Evolutionary conservation across 1,140 invertebrate genomes (phyloP), one percentile per base, ranked within the genome.

Genomic region (Drosophila kikkawai): DNA sequence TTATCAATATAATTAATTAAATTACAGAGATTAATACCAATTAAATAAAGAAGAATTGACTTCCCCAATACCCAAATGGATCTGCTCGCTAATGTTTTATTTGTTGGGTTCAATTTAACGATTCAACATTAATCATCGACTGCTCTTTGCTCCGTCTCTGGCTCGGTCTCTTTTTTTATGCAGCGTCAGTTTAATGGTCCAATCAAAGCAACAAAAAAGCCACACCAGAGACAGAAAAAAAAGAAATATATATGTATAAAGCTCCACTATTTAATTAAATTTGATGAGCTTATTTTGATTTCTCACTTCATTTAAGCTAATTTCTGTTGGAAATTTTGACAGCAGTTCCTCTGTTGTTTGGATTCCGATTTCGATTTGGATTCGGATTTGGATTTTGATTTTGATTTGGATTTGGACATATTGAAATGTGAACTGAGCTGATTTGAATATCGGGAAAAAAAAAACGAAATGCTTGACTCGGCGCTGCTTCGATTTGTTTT

Each of bases 241-340:
- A 4, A 48, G 8, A 51, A 26, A 57, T 42, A 71, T 61, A 56
- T 59, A 56, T 39, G 57, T 71, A 64, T 60, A 57, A 68, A 68
- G 53, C 82, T 87, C 58, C 48, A 75, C 79, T 78, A 84, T 88
- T 87, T 87, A 88, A 87, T 84, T 87, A 87, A 88, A 80, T 87
- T 87, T 87, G 67, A 87, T 78, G 80, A 65, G 80, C 84, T 84
- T 88, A 87, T 87, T 88, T 87, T 88, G 80, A 87, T 87, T 87
- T 87, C 71, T 87, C 84, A 88, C 84, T 87, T 87, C 84, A 88
- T 87, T 87, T 88, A 88, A 78, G 84, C 84, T 90, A 84, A 88
- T 88, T 84, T 79, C 76, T 83, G 58, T 61, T 71, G 71, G 61
- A 61, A 67, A 77, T 82, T 65, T 76, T 75, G 59, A 75, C 70